Evolutionary conservation across 2,797 vertebrate genomes (phyloP).

Genomic region (Pangasius larnaudii): DNA sequence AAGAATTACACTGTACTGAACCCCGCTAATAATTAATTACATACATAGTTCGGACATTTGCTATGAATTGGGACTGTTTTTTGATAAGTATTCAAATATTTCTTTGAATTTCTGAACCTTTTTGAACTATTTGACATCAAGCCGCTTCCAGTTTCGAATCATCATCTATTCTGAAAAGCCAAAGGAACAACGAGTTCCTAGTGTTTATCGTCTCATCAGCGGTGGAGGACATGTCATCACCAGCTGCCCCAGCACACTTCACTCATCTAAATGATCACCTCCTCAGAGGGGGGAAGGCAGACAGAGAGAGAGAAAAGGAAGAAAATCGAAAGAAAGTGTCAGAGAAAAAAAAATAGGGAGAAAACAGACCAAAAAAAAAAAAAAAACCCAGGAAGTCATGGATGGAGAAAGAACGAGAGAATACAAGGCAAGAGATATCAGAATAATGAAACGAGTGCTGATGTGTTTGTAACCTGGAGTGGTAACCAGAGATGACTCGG

Average conservation of each 20-base stretch:
- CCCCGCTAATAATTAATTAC: not conserved
- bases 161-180: not conserved
- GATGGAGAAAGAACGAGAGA: not conserved
- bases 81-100: not conserved
- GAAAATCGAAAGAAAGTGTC: not conserved
- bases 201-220: conserved; percentile 27
- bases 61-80: not conserved
- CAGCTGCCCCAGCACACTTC: conserved; percentile 45
- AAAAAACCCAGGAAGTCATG: not conserved
- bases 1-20: not conserved
- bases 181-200: conserved; percentile 16
- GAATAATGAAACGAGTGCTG: conserved; percentile 52
- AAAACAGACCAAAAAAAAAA: not conserved
- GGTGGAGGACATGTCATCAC: not conserved
- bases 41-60: not conserved
- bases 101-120: not conserved
- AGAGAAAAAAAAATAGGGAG: not conserved
- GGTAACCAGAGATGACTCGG: conserved; percentile 66
- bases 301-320: not conserved
- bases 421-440: conserved; percentile 22
- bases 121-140: not conserved
- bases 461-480: conserved; percentile 58
- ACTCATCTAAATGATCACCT: conserved; percentile 57
- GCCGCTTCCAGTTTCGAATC: not conserved
- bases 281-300: conserved; percentile 55